Evolutionary conservation across 2,113 vertebrate genomes (phyloP).

Genomic region (Cebus imitator): DNA sequence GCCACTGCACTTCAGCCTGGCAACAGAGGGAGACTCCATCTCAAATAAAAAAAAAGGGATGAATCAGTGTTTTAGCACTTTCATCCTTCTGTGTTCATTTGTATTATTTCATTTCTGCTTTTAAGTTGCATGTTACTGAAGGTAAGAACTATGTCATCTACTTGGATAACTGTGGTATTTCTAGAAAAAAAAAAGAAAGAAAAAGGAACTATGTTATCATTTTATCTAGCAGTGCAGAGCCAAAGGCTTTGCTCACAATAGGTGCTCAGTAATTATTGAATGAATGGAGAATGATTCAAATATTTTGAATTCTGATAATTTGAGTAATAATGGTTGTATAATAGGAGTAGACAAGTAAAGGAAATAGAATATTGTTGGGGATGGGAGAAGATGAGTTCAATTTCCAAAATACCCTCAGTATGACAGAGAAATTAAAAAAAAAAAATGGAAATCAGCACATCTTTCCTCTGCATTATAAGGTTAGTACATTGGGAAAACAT

Average conservation of each 20-base stretch:
- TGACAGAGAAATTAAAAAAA: not conserved
- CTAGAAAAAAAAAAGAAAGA: too few relatives aligned
- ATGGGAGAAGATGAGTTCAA: not conserved
- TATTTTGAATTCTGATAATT: constrained; percentile 41
- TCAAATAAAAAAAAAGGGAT: not conserved
- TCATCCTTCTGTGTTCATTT: not conserved
- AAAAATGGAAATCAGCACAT: not conserved
- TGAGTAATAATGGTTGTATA: not conserved
- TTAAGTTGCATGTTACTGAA: constrained; percentile 11
- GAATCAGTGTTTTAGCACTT: not conserved
- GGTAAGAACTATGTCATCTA: not conserved
- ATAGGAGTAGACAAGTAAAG: not conserved
- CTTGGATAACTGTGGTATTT: too few relatives aligned
- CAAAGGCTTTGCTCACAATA: not conserved
- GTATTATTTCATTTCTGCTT: constrained; percentile 27
- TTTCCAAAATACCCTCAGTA: not conserved
- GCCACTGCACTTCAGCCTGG: too few relatives aligned
- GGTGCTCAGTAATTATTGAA: constrained; percentile 3
- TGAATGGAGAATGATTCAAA: constrained; percentile 6
- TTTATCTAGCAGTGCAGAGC: not conserved
- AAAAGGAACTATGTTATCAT: not conserved
- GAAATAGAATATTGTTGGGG: constrained; percentile 8
- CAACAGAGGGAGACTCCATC: too few relatives aligned
- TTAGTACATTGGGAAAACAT: not conserved
- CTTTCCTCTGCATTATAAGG: not conserved